These are phyloP conservation scores for Drosophila diplacantha DNA, from an alignment of 2,888 invertebrate genomes.

Conservation along the genomic window DNA sequence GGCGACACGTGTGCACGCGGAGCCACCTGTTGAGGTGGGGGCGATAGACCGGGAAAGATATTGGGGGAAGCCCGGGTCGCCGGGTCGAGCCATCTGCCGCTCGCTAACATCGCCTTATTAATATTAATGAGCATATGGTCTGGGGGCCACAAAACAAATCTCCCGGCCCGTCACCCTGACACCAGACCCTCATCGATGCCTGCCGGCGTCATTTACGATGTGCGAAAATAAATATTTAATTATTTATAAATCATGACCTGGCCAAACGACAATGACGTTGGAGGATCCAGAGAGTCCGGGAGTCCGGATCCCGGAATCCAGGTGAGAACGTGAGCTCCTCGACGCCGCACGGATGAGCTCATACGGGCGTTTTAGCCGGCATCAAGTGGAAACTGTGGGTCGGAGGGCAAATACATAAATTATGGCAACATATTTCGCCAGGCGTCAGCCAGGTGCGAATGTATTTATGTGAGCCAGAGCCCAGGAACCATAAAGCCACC, in stretches of 20 bases:
- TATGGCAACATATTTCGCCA: constrained; percentile 35
- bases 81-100: constrained; percentile 20
- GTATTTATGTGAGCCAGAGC: not conserved
- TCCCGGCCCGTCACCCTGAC: not conserved
- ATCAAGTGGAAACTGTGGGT: constrained; percentile 6
- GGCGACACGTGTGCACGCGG: constrained; percentile 55
- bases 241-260: constrained; percentile 70
- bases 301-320: constrained; percentile 1
- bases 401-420: constrained; percentile 28
- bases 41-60: not conserved
- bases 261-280: constrained; percentile 30
- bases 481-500: not conserved
- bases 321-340: constrained; percentile 24
- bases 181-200: constrained; percentile 30
- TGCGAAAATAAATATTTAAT: constrained; percentile 72
- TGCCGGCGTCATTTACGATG: constrained; percentile 60
- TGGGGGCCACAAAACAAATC: constrained; percentile 37
- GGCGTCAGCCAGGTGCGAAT: constrained; percentile 10
- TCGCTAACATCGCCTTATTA: constrained; percentile 50
- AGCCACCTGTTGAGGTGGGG: constrained; percentile 61
- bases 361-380: constrained; percentile 20
- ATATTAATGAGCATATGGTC: constrained; percentile 65
- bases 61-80: not conserved
- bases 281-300: constrained; percentile 3
- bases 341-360: constrained; percentile 28